Evolutionary conservation across 2,113 vertebrate genomes (phyloP).

Genomic region (Calyptommatus sinebrachiatus): DNA sequence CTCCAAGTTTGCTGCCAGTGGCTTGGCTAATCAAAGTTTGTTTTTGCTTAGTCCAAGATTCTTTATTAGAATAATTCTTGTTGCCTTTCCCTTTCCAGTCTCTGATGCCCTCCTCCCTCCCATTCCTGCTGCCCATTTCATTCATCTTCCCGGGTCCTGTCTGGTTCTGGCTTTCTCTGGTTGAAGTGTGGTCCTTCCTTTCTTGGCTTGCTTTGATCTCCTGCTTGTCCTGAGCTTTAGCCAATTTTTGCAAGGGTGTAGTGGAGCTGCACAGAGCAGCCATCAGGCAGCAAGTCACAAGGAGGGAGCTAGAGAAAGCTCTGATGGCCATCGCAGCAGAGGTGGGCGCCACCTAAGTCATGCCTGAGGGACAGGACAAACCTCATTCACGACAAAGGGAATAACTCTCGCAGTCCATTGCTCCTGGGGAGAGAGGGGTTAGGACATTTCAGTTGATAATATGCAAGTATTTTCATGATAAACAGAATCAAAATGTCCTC

Average conservation of each 20-base stretch:
- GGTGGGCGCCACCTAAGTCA: slow-evolving; percentile 87
- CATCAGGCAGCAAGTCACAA: slow-evolving; percentile 89
- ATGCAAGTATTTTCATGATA: slow-evolving; percentile 4
- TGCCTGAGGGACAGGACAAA: slow-evolving; percentile 80
- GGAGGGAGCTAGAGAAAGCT: slow-evolving; percentile 81
- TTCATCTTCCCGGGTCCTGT: slow-evolving; percentile 71
- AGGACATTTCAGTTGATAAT: slow-evolving; percentile 52
- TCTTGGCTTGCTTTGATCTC: slow-evolving; percentile 75
- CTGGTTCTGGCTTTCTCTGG: slow-evolving; percentile 70
- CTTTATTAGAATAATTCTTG: slow-evolving; percentile 71
- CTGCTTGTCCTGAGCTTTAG: slow-evolving; percentile 72
- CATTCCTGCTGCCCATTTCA: slow-evolving; percentile 76
- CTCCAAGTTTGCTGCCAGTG: slow-evolving; percentile 66
- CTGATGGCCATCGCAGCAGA: slow-evolving; percentile 90
- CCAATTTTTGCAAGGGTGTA: slow-evolving; percentile 78
- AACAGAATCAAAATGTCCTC: slow-evolving; percentile 45
- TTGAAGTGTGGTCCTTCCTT: slow-evolving; percentile 77
- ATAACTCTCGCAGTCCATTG: slow-evolving; percentile 54
- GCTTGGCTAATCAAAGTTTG: slow-evolving; percentile 73
- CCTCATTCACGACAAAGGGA: slow-evolving; percentile 84
- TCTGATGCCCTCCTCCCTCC: slow-evolving; percentile 72
- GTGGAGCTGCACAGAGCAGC: slow-evolving; percentile 83
- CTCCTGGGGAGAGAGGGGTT: slow-evolving; percentile 70
- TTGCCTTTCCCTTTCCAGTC: slow-evolving; percentile 74
- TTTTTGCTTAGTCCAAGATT: slow-evolving; percentile 73